A percentile compares a stretch with the other conserved stretches of the same genome.
Conservation (phyloP, 2,797 vertebrate species). For the Sebastes miniatus region DNA sequence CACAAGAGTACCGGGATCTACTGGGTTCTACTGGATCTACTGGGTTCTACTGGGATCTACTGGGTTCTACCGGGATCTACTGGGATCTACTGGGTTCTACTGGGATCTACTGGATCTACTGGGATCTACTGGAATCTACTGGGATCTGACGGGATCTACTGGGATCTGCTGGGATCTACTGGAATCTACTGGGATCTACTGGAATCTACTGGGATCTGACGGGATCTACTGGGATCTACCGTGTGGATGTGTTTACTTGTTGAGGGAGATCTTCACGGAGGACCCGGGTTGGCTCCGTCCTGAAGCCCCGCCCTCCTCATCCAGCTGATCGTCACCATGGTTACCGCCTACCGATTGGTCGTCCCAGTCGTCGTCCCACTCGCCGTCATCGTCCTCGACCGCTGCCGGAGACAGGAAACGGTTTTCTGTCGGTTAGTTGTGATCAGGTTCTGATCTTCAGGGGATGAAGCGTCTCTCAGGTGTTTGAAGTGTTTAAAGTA, state of each 20-base stretch:
- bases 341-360: slow-evolving; percentile 84
- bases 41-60: neutral
- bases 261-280: slow-evolving; percentile 89
- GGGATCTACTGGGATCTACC: neutral
- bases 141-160: neutral
- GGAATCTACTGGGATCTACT: neutral
- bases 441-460: no score
- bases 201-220: neutral
- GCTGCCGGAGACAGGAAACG: neutral
- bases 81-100: neutral
- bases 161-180: neutral
- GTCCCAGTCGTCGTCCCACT: slow-evolving; percentile 94
- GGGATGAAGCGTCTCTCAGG: no score
- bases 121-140: neutral
- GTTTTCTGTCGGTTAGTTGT: neutral
- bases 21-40: neutral
- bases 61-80: neutral
- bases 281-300: slow-evolving; percentile 78
- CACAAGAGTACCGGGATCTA: neutral
- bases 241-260: slow-evolving; percentile 79
- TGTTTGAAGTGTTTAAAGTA: neutral
- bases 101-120: no score
- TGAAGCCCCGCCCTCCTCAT: slow-evolving; percentile 71
- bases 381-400: slow-evolving; percentile 76
- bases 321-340: slow-evolving; percentile 72